Conservation (phyloP, 2,888 invertebrate species). For the Lymantria dispar region DNA sequence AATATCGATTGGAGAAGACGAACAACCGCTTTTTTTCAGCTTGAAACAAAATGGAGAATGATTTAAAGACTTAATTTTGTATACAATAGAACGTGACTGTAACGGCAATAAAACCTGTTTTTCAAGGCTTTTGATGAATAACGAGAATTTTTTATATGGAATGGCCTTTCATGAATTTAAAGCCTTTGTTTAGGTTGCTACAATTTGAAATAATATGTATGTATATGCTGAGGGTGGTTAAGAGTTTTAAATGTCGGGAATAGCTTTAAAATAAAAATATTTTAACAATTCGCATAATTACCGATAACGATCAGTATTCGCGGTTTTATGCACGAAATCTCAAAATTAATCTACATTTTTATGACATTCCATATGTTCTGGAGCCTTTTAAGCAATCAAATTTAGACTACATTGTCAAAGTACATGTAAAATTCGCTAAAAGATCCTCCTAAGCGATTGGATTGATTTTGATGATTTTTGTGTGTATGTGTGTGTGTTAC, state of each 20-base stretch:
- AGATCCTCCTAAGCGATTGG: no score
- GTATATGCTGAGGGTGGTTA: neutral
- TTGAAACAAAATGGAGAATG: slow-evolving; percentile 3
- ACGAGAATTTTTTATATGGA: slow-evolving; percentile 5
- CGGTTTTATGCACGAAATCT: no score
- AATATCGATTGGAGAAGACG: slow-evolving; percentile 12
- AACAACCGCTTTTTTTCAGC: slow-evolving; percentile 4
- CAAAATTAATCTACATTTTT: no score
- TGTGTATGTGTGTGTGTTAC: no score
- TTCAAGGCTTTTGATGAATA: slow-evolving; percentile 2
- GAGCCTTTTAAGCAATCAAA: no score
- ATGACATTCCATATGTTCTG: no score
- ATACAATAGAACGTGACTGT: slow-evolving; percentile 1
- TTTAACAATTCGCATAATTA: no score
- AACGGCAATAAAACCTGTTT: slow-evolving; percentile 3
- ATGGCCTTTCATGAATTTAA: slow-evolving; percentile 2
- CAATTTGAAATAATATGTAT: neutral
- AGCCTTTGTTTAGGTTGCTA: neutral
- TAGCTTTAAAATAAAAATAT: neutral
- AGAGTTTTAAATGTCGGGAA: neutral
- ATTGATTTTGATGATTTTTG: no score
- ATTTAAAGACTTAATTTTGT: slow-evolving; percentile 5
- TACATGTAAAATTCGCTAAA: no score
- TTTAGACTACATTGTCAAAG: no score
- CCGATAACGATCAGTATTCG: no score